Evolutionary conservation across 2,888 invertebrate species (phyloP).

Genomic region (Dendrolimus pini): DNA sequence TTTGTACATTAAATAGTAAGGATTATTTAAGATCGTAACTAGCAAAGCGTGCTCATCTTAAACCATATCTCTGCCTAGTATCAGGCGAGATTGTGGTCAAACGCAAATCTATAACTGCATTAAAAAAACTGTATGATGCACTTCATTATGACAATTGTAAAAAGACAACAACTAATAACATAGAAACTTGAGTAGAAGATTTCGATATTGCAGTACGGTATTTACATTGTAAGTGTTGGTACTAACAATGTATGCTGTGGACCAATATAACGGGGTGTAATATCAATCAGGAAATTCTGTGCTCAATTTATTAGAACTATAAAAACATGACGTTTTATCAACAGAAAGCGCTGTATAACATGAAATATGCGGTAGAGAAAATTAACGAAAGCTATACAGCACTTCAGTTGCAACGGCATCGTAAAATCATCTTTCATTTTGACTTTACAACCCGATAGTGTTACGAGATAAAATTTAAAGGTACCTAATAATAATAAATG

Average conservation of each 20-base stretch:
- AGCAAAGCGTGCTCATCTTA: too few relatives aligned
- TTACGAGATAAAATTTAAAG: background rate
- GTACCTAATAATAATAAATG: too few relatives aligned
- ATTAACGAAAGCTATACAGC: background rate
- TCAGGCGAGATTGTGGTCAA: too few relatives aligned
- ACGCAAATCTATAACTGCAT: too few relatives aligned
- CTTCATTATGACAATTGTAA: too few relatives aligned
- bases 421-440: conserved; percentile 19
- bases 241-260: conserved; percentile 9
- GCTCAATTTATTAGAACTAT: conserved; percentile 43
- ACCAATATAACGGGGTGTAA: conserved; percentile 41
- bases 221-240: conserved; percentile 29
- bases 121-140: too few relatives aligned
- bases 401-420: background rate
- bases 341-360: conserved; percentile 21
- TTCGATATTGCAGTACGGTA: too few relatives aligned
- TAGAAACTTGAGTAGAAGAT: too few relatives aligned
- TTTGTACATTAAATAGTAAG: too few relatives aligned
- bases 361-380: conserved; percentile 9
- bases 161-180: too few relatives aligned
- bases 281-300: conserved; percentile 48
- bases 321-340: conserved; percentile 36
- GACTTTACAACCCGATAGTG: background rate
- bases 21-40: too few relatives aligned
- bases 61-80: too few relatives aligned